Base-by-base conservation (phyloP, 2,888 invertebrate species). In the Calliphora vomitoria region DNA sequence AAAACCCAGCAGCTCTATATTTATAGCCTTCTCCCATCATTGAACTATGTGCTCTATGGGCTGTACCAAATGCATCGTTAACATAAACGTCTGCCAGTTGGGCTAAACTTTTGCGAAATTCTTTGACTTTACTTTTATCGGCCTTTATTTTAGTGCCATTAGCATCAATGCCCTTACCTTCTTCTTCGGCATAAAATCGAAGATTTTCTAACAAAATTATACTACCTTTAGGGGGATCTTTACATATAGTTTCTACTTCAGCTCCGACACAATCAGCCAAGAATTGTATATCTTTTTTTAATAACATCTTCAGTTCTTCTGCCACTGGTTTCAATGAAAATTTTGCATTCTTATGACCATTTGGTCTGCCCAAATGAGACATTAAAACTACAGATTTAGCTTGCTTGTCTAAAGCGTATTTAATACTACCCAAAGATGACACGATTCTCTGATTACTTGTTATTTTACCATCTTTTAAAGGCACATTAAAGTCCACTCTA, bases 401-500 rank as follows among this genome's bases (percentile, higher is more conserved):
- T 88, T 97, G 97, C 90, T 99, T 97, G 0, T 97, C 97, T 89
- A 99, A 94, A 0, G 98, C 99, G 95, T 99, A 97, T 94, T 98
- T 97, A 13, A 99, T 95, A 0, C 98, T 97, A 90, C 98, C 98
- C 90, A 99, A 93, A 15, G 99, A 99, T 86, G 98, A 99, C 10
- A 98, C 98, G 91, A 99, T 99, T 91, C 99, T 96, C 94, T 99
- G 99, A 92, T 98, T 99, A 93, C 99, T 99, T 1, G 99, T 99
- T 86, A 99, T 98, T 90, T 97, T 96, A 10, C 98, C 98, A 89
- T 98, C 98, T 94, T 99, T 99, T 85, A 98, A 94, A 1, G 99
- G 99, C 11, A 99, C 99, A 94, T 99, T 99, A 94, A 99, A 99
- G 93, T 99, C 99, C 79, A 99, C 99, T 92, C 99, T 99, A 86